Percentiles rank a stretch among this genome's conserved stretches.
Evolutionary conservation across 1,140 invertebrate species (phyloP).

Genomic region (Macrotrachela quadricornifera): DNA sequence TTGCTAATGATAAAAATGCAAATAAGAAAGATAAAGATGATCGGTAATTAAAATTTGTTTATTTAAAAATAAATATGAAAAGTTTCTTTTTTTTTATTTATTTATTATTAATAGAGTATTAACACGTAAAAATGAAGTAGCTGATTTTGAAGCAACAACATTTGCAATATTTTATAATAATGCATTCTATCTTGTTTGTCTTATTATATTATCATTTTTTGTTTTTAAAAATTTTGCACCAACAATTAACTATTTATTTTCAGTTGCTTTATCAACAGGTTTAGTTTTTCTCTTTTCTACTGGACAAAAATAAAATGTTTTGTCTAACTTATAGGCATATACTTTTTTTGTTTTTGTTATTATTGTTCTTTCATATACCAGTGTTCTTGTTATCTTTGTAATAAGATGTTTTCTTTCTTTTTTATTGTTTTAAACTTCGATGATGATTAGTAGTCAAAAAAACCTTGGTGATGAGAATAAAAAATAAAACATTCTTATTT

Average conservation of each 20-base stretch:
- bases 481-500: too few species aligned
- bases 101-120: slow-evolving; percentile 42
- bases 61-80: neutral
- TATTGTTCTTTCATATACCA: too few species aligned
- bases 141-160: slow-evolving; percentile 92
- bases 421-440: too few species aligned
- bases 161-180: slow-evolving; percentile 99
- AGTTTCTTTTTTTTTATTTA: neutral
- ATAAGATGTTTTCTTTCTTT: too few species aligned
- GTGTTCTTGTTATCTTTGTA: too few species aligned
- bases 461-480: too few species aligned
- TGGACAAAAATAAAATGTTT: neutral
- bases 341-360: too few species aligned
- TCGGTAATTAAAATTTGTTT: slow-evolving; percentile 4
- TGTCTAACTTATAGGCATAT: too few species aligned
- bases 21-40: slow-evolving; percentile 27
- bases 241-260: slow-evolving; percentile 57
- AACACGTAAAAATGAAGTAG: slow-evolving; percentile 99
- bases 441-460: too few species aligned
- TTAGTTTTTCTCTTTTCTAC: slow-evolving; percentile 72
- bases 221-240: slow-evolving; percentile 69
- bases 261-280: slow-evolving; percentile 58
- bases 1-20: slow-evolving; percentile 89
- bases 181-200: slow-evolving; percentile 71
- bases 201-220: slow-evolving; percentile 85